Evolutionary conservation across 1,140 invertebrate genomes (phyloP).

Genomic region (Cydia amplana): DNA sequence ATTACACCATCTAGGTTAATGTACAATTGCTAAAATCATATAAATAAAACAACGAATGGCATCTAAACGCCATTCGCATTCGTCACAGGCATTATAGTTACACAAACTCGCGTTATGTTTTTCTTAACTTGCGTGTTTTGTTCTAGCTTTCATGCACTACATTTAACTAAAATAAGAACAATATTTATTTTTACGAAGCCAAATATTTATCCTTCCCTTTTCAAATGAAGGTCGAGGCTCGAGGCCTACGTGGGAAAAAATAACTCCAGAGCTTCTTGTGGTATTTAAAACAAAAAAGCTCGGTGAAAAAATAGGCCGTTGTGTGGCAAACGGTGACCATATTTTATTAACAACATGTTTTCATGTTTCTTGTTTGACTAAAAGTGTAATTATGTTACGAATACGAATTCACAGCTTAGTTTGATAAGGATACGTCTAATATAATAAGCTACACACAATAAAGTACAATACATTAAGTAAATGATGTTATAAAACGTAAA

Average conservation of each 20-base stretch:
- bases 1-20: conserved; percentile 28
- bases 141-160: background rate
- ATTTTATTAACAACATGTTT: background rate
- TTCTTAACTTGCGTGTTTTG: background rate
- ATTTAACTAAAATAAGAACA: too few relatives aligned
- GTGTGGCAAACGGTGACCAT: background rate
- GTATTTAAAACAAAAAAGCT: background rate
- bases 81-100: conserved; percentile 4
- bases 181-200: background rate
- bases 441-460: background rate
- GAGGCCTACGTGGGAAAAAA: background rate
- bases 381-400: background rate
- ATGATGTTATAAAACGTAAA: background rate
- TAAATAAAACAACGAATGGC: conserved; percentile 18
- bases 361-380: background rate
- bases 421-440: background rate
- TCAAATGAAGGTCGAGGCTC: background rate
- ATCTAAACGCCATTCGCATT: conserved; percentile 1
- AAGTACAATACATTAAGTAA: background rate
- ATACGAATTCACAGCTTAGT: too few relatives aligned
- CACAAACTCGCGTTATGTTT: conserved; percentile 4
- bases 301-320: background rate
- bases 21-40: conserved; percentile 18
- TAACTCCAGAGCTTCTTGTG: background rate
- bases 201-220: background rate